Evolutionary conservation across 2,113 vertebrate genomes (phyloP).

Genomic region (Calidris pygmaea): DNA sequence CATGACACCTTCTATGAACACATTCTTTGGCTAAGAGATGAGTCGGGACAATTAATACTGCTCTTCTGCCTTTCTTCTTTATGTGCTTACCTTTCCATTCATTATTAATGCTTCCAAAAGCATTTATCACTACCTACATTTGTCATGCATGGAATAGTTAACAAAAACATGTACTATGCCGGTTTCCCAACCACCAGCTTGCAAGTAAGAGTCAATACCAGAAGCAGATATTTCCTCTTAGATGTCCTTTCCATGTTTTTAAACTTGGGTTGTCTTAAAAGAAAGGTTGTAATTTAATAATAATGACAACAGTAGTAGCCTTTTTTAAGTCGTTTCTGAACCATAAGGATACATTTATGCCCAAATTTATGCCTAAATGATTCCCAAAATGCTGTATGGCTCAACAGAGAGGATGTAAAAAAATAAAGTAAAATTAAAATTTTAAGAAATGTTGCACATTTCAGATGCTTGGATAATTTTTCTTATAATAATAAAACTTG

Average conservation of each 20-base stretch:
- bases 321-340: not conserved
- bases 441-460: not conserved
- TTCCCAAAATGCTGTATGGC: not conserved
- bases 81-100: not conserved
- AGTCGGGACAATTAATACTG: not conserved
- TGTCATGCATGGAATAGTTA: not conserved
- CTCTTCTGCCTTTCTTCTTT: not conserved
- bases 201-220: not conserved
- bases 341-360: not conserved
- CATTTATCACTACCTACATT: not conserved
- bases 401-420: not conserved
- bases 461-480: not conserved
- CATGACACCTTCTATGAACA: fast-evolving
- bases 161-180: not conserved
- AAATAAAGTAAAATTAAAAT: not conserved
- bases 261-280: not conserved
- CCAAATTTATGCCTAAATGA: not conserved
- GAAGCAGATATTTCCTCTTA: not conserved
- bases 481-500: not conserved
- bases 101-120: not conserved
- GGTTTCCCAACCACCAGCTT: not conserved
- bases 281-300: not conserved
- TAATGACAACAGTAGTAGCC: not conserved
- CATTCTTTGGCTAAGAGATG: not conserved
- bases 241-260: not conserved